phyloP scores from a whole-genome alignment of 2,113 vertebrate genomes.

The Machaerirhynchus nigripectus region DNA sequence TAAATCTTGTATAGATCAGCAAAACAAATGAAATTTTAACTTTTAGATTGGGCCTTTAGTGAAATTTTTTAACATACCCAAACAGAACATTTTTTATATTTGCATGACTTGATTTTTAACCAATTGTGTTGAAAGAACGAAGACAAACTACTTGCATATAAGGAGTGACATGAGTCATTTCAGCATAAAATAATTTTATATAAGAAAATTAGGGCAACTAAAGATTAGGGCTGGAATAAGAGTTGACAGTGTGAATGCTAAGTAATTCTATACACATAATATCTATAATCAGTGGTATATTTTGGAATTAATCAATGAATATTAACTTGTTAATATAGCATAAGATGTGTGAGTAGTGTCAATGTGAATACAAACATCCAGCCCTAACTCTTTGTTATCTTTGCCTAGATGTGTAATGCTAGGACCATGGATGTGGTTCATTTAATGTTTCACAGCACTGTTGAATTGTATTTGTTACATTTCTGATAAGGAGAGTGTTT shows the following conservation, averaged over 20 bases:
- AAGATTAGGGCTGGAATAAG: not conserved
- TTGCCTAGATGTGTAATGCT: rapidly evolving
- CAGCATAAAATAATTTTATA: not conserved
- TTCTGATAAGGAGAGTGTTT: not conserved
- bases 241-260: not conserved
- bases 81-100: not conserved
- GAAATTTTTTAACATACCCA: not conserved
- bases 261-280: not conserved
- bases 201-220: not conserved
- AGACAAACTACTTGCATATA: not conserved
- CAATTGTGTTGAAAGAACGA: not conserved
- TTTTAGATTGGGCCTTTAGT: not conserved
- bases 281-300: not conserved
- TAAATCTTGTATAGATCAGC: not conserved
- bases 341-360: not conserved
- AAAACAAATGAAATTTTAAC: not conserved
- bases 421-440: not conserved
- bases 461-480: not conserved
- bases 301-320: not conserved
- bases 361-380: not conserved
- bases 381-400: not conserved
- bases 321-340: not conserved
- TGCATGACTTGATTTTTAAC: not conserved
- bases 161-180: not conserved
- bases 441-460: not conserved